Conservation (phyloP, 2,113 vertebrate species). For the Tenrec ecaudatus region DNA sequence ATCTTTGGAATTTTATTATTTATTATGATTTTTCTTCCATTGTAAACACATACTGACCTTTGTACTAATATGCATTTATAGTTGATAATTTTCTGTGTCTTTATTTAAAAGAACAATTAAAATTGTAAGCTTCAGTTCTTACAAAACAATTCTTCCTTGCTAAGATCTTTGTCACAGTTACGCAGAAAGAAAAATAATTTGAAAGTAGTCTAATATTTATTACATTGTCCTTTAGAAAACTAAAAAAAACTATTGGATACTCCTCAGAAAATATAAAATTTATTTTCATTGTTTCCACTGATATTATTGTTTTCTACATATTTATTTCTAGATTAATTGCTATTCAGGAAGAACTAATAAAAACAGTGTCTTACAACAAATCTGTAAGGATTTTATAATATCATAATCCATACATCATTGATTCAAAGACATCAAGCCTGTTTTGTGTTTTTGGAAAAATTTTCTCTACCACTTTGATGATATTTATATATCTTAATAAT, state of each 20-base stretch:
- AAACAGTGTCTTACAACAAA: slow-evolving; percentile 26
- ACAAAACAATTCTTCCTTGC: background rate
- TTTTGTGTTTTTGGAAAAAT: slow-evolving; percentile 53
- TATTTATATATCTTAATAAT: background rate
- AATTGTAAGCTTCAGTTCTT: background rate
- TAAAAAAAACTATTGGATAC: no score
- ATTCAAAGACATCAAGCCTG: slow-evolving; percentile 22
- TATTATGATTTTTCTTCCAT: background rate
- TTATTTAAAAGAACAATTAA: background rate
- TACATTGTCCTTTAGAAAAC: no score
- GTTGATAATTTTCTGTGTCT: background rate
- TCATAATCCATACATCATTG: slow-evolving; percentile 63
- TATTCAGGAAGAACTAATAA: slow-evolving; percentile 46
- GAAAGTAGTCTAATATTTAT: no score
- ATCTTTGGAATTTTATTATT: background rate
- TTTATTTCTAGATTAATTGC: slow-evolving; percentile 60
- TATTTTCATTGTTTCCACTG: no score
- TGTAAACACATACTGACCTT: slow-evolving; percentile 14
- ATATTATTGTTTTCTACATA: slow-evolving; percentile 47
- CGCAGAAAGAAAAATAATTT: background rate
- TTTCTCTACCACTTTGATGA: slow-evolving; percentile 14
- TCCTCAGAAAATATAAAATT: background rate
- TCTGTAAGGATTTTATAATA: background rate
- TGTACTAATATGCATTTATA: background rate
- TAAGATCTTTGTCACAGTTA: background rate